Evolutionary conservation across 2,888 invertebrate genomes (phyloP), one percentile per base, ranked within the genome.

Genomic region (Asteroscopus sphinx): DNA sequence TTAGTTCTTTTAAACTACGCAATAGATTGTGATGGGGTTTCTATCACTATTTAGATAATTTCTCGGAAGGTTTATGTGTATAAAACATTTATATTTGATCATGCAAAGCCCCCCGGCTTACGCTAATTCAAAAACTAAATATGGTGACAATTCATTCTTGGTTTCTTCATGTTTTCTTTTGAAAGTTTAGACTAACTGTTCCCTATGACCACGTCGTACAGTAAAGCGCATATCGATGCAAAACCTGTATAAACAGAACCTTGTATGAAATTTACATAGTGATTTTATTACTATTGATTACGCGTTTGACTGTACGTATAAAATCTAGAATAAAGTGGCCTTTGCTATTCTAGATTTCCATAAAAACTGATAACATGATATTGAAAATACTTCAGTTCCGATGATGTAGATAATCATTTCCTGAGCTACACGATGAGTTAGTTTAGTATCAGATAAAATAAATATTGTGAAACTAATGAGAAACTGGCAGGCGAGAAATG

Each of bases 371-470:
- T 66, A 68, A 53, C 56, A 56, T 8, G 21, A 55, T 47, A 54
- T 47, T 37, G 39, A 15, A 5, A 66, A 3, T 68, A 68, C 40
- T 60, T 37, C 30, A 51, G 26, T 28, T 25, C 3, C 41, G 71
- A 68, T 68, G 71, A 61, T 36, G 44, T 69, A n/a, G n/a, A n/a
- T n/a, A 69, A 68, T 67, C 72, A 56, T 49, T 57, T 67, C 65
- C 65, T 63, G 48, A 49, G 45, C 41, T 39, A 32, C 9, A 45
- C 35, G 30, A 17, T 64, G 58, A 63, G 35, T 64, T 51, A 52
- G 25, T 52, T 30, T 44, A 28, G 35, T 66, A 66, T 49, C 40
- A 26, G 48, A 65, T 68, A 65, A 55, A 36, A 42, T 30, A 25
- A 21, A 67, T 48, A 45, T 62, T 36, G 40, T 39, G 35, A 45